Percentiles rank a stretch among this genome's conserved stretches.
phyloP scores from a whole-genome alignment of 2,797 vertebrate species.

The Orientallactaga sibirica region DNA sequence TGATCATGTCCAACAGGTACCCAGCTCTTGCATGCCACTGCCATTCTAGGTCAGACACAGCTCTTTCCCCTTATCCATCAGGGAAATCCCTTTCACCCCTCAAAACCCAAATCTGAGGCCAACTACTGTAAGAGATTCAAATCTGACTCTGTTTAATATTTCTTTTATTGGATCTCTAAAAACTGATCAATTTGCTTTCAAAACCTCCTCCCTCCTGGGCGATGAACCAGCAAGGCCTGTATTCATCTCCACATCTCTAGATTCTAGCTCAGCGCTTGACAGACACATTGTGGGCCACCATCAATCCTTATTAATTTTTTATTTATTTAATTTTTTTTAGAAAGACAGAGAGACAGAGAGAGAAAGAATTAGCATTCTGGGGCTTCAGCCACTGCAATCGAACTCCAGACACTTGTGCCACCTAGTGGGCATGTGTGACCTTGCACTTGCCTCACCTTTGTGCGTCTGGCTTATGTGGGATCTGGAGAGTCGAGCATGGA shows the following conservation, averaged over 20 bases:
- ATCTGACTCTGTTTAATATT: neutral
- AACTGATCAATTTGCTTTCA: slow-evolving; percentile 4
- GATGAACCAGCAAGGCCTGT: neutral
- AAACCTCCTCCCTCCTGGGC: neutral
- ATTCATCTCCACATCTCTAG: neutral
- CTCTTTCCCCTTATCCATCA: neutral
- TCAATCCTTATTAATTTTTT: neutral
- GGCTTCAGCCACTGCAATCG: no score
- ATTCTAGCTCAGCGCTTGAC: neutral
- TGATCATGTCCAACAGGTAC: neutral
- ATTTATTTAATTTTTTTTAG: no score
- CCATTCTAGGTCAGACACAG: neutral
- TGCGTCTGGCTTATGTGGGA: no score
- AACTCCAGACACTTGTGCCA: no score
- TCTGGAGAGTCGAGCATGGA: no score
- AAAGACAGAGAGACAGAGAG: no score
- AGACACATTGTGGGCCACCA: neutral
- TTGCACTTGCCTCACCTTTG: no score
- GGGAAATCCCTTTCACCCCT: neutral
- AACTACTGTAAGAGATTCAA: neutral
- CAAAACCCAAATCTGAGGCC: slow-evolving; percentile 1
- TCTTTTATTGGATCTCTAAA: neutral
- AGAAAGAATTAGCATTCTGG: no score
- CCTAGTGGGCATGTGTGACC: no score
- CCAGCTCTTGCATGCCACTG: neutral